Conservation (phyloP, 1,140 invertebrate species). For the Sarcophaga bullata region DNA sequence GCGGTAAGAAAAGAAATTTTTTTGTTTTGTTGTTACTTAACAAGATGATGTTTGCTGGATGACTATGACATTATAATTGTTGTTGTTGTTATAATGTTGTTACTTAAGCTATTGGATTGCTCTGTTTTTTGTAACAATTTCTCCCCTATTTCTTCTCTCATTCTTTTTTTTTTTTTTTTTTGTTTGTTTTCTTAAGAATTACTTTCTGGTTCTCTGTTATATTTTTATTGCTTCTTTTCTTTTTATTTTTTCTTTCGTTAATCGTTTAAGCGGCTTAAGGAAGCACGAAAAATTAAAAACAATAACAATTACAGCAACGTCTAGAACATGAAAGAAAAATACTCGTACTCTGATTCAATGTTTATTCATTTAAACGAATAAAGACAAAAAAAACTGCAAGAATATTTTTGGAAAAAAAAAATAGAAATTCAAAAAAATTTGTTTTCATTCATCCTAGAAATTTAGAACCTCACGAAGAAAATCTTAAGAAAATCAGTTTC, state of each 20-base stretch:
- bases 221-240: not conserved
- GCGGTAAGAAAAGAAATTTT: not conserved
- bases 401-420: no score
- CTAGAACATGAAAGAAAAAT: no score
- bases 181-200: slow-evolving; percentile 4
- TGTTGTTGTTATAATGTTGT: not conserved
- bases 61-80: not conserved
- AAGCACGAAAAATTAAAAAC: slow-evolving; percentile 4
- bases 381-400: no score
- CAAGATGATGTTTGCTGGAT: slow-evolving; percentile 25
- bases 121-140: slow-evolving; percentile 25
- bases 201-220: not conserved
- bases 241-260: not conserved
- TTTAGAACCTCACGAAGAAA: no score
- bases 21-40: not conserved
- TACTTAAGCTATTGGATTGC: slow-evolving; percentile 13
- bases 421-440: no score
- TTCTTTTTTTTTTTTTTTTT: no score
- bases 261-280: slow-evolving; percentile 35
- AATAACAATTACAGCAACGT: not conserved
- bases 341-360: no score
- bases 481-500: no score
- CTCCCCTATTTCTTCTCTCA: no score
- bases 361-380: no score
- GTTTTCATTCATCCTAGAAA: no score